Conservation (phyloP, 2,113 vertebrate genomes). For the Hypomesus transpacificus region DNA sequence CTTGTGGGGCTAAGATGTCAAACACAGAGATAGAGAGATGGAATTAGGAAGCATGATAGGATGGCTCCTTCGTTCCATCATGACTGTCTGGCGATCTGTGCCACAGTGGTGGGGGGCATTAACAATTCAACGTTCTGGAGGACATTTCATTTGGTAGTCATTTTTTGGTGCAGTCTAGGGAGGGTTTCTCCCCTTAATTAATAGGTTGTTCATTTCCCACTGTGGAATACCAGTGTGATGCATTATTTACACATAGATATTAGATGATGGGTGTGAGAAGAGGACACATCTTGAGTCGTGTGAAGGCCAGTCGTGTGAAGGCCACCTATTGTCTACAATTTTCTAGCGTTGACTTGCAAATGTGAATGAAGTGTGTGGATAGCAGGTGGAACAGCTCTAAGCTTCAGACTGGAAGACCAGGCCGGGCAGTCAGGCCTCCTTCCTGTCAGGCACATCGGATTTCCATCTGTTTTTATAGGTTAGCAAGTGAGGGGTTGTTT, state of each 20-base stretch:
- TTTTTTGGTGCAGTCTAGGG: constrained; percentile 10
- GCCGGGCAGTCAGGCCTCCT: too few relatives aligned
- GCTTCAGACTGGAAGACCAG: too few relatives aligned
- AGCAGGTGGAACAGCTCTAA: too few relatives aligned
- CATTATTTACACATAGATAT: constrained; percentile 43
- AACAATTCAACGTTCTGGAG: constrained; percentile 54
- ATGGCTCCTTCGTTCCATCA: constrained; percentile 4
- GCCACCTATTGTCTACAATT: too few relatives aligned
- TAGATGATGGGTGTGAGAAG: too few relatives aligned
- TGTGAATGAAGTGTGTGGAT: too few relatives aligned
- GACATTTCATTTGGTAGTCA: constrained; percentile 55
- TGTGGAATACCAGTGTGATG: constrained; percentile 30
- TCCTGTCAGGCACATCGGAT: too few relatives aligned
- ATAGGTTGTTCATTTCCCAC: constrained; percentile 49
- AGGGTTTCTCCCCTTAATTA: constrained; percentile 22
- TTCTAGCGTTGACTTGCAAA: too few relatives aligned
- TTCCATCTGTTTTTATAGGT: too few relatives aligned
- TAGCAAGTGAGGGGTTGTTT: too few relatives aligned
- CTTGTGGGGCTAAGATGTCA: neutral
- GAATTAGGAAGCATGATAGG: constrained; percentile 42
- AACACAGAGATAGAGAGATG: constrained; percentile 29
- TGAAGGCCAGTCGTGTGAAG: too few relatives aligned
- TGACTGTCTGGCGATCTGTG: neutral
- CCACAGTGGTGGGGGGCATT: constrained; percentile 30
- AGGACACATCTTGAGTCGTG: too few relatives aligned